Evolutionary conservation across 2,888 invertebrate genomes (phyloP), one percentile per base, ranked within the genome.

Genomic region (Tenthredo scrophulariae): DNA sequence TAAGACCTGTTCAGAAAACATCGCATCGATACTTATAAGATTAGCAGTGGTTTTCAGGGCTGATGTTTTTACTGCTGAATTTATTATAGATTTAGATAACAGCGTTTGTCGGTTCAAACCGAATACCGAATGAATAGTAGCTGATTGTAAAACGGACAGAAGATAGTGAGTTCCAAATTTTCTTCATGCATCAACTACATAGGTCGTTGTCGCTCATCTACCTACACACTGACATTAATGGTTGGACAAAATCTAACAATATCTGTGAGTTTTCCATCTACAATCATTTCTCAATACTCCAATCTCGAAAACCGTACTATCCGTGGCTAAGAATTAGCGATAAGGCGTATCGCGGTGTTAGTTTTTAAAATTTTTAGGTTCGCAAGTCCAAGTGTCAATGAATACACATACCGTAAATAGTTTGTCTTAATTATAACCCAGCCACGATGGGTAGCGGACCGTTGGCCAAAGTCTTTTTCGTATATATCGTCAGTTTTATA

Each of bases 401-500:
- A 75, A 75, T 46, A 26, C 13, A 46, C 15, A 22, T 15, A 50
- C 29, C 3, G 9, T 50, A 75, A 50, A 75, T 18, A 13, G n/a
- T 72, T 37, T 22, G n/a, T 7, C 37, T 33, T 33, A 29, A 46
- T 75, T 26, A 1, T 37, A 54, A 79, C 15, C 7, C 2, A 79
- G 58, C n/a, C 58, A 33, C 33, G 15, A 79, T 54, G 54, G 29
- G 33, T 18, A 79, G 33, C 79, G 29, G 13, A 84, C 40, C 15
- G 18, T 22, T 50, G 54, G 54, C n/a, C 18, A 75, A 62, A 26
- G 29, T 40, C 18, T 10, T 84, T 18, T 22, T 22, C 58, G 22
- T 43, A 7, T 43, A 80, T 67, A 29, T 80, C 50, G 15, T 80
- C 58, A 15, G 15, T 40, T 26, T 85, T 79, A 33, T 80, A 50